These are phyloP conservation scores for Furnarius figulus DNA, from an alignment of 2,113 vertebrate species.

Conservation along the genomic window DNA sequence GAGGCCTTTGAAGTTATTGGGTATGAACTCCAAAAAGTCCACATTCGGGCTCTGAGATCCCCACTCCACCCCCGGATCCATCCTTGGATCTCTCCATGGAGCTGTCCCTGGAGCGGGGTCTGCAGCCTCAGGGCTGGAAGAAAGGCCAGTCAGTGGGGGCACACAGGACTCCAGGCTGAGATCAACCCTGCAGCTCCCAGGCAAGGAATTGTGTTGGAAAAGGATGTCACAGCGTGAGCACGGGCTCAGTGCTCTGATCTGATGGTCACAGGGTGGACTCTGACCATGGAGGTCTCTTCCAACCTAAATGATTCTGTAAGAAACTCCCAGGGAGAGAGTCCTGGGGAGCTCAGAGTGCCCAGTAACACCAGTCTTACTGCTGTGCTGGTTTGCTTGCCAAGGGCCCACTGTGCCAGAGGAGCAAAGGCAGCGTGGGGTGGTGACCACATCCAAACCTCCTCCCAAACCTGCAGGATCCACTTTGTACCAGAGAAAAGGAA, in stretches of 20 bases:
- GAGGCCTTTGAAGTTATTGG: background rate
- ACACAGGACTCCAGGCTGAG: accelerated
- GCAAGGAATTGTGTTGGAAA: accelerated
- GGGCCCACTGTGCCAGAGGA: background rate
- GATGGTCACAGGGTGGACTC: accelerated
- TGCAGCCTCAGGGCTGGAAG: background rate
- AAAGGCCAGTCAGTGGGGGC: accelerated
- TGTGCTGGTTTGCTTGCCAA: background rate
- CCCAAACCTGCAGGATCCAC: accelerated
- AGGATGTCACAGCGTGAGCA: background rate
- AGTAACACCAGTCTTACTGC: background rate
- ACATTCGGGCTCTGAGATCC: accelerated
- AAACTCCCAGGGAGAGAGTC: background rate
- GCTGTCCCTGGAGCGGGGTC: too few species aligned
- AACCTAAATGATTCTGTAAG: background rate
- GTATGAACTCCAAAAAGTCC: background rate
- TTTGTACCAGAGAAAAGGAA: background rate
- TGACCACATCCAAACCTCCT: background rate
- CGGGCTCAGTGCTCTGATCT: background rate
- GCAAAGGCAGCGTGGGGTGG: accelerated
- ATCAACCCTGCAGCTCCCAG: background rate
- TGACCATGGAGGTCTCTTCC: background rate
- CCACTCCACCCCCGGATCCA: background rate
- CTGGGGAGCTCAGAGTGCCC: background rate
- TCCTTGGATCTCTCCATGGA: background rate